A percentile compares a stretch with the other conserved stretches of the same genome.
Evolutionary conservation across 1,140 invertebrate species (phyloP).

Genomic region (Tetramorium parvispinum): DNA sequence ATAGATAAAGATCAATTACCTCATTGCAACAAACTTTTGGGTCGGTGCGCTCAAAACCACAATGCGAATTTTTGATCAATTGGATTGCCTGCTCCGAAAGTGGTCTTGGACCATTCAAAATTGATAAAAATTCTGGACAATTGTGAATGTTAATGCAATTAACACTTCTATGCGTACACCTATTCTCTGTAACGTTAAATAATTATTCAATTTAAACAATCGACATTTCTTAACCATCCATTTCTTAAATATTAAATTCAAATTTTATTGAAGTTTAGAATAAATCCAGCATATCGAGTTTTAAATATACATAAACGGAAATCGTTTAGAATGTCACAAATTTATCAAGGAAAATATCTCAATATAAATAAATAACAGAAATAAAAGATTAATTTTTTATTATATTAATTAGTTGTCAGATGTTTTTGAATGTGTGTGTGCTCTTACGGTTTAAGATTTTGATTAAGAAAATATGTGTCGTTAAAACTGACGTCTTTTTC

Average conservation of each 20-base stretch:
- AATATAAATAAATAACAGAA: too few relatives aligned
- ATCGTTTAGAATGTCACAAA: background rate
- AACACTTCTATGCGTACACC: conserved; percentile 48
- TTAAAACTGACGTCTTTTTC: background rate
- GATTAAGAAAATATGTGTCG: background rate
- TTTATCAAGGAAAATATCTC: background rate
- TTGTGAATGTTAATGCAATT: conserved; percentile 76
- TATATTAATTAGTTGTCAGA: background rate
- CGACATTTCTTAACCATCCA: background rate
- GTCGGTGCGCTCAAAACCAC: conserved; percentile 85
- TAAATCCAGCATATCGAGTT: background rate
- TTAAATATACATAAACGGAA: background rate
- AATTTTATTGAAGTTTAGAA: background rate
- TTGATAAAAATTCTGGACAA: conserved; percentile 74
- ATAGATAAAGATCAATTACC: conserved; percentile 52
- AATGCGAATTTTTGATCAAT: conserved; percentile 83
- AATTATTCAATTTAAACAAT: background rate
- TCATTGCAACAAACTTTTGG: conserved; percentile 86
- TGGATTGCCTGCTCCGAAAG: conserved; percentile 73
- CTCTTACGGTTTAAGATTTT: background rate
- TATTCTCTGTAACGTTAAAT: conserved; percentile 59
- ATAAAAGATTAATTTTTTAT: too few relatives aligned
- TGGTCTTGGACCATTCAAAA: conserved; percentile 82
- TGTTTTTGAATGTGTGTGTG: background rate
- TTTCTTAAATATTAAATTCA: background rate